phyloP scores from a whole-genome alignment of 2,888 invertebrate genomes.

The Tryphoninae sp. region DNA sequence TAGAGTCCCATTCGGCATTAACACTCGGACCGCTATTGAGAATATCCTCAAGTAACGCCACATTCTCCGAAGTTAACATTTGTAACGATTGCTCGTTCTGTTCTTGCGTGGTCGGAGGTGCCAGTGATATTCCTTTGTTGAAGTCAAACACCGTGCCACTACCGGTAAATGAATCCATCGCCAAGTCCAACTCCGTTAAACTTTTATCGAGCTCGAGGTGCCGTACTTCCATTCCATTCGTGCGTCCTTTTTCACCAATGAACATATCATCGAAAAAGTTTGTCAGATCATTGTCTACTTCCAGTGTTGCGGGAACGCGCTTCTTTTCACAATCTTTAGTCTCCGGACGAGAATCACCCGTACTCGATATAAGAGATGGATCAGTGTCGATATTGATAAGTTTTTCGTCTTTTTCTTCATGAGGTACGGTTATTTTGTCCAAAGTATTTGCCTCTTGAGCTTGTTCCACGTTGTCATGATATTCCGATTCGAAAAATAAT shows the following conservation, averaged over 20 bases:
- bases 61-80: constrained; percentile 73
- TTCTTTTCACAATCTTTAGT: constrained; percentile 42
- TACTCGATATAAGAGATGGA: constrained; percentile 45
- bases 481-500: constrained; percentile 80
- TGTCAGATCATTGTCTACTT: constrained; percentile 67
- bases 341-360: constrained; percentile 19
- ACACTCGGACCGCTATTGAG: constrained; percentile 67
- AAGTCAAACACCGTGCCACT: constrained; percentile 68
- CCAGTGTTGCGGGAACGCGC: constrained; percentile 39
- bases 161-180: constrained; percentile 73
- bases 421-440: constrained; percentile 52
- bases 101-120: constrained; percentile 58
- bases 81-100: constrained; percentile 70
- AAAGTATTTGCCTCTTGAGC: constrained; percentile 73
- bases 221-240: constrained; percentile 38
- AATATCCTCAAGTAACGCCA: constrained; percentile 75
- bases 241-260: constrained; percentile 36
- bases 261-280: constrained; percentile 70
- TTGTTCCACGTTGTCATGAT: constrained; percentile 77
- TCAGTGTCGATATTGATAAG: constrained; percentile 71
- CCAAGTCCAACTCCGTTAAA: constrained; percentile 70
- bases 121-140: constrained; percentile 58
- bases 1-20: constrained; percentile 72
- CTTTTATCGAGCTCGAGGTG: constrained; percentile 67
- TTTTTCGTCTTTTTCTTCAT: constrained; percentile 67